Conservation (phyloP, 2,113 vertebrate genomes). For the Centropus bengalensis region DNA sequence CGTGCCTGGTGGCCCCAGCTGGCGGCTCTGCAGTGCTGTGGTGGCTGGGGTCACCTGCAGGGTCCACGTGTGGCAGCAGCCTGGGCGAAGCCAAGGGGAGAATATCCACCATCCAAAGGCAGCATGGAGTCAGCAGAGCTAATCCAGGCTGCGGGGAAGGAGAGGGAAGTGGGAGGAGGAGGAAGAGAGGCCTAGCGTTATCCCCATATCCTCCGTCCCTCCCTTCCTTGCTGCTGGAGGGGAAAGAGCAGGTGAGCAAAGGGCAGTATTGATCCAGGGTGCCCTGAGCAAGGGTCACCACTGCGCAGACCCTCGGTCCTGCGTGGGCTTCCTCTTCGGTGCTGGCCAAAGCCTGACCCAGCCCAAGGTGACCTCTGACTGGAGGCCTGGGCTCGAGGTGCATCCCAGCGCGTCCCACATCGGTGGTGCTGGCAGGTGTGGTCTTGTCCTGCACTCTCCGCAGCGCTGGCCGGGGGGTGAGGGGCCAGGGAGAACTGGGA, state of each 20-base stretch:
- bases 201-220: background rate
- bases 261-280: background rate
- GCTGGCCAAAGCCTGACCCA: background rate
- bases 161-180: background rate
- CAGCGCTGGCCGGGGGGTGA: background rate
- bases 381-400: fast-evolving
- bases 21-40: background rate
- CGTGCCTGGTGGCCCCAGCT: background rate
- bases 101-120: background rate
- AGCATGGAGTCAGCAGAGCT: background rate
- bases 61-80: background rate
- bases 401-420: fast-evolving
- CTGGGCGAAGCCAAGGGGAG: background rate
- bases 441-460: background rate
- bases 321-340: fast-evolving
- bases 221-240: background rate
- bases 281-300: background rate
- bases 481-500: background rate
- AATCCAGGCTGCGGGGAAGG: background rate
- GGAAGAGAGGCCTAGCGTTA: fast-evolving
- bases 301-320: background rate
- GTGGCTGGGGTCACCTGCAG: background rate
- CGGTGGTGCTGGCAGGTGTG: fast-evolving
- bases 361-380: fast-evolving
- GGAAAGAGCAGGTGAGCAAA: conserved; percentile 10